Conservation (phyloP, 1,140 invertebrate genomes). For the Drosophila punjabiensis region DNA sequence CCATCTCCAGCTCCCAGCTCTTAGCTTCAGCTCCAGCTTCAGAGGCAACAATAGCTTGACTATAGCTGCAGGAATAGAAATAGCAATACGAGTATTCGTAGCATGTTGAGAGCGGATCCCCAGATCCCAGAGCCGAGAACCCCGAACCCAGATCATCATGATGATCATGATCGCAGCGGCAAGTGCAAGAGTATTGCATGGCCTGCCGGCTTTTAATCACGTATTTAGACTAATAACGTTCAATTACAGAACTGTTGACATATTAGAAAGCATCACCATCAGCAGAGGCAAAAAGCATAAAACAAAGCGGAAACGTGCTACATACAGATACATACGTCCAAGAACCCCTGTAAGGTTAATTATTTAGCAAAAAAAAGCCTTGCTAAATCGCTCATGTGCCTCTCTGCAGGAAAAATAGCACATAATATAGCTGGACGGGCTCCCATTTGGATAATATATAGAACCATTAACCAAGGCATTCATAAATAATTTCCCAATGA, state of each 20-base stretch:
- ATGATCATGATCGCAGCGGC: constrained; percentile 19
- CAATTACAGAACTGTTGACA: constrained; percentile 63
- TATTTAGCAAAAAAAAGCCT: constrained; percentile 7
- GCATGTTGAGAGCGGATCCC: constrained; percentile 29
- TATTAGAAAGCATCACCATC: constrained; percentile 56
- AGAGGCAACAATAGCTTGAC: constrained; percentile 23
- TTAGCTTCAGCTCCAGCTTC: neutral
- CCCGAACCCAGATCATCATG: constrained; percentile 3
- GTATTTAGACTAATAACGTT: constrained; percentile 70
- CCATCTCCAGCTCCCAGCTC: constrained; percentile 1
- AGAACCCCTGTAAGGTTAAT: constrained; percentile 24
- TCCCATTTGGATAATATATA: neutral
- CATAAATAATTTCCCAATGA: constrained; percentile 4
- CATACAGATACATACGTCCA: neutral
- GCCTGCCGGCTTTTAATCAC: constrained; percentile 60
- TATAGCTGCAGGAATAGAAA: constrained; percentile 8
- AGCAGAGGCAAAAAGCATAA: constrained; percentile 33
- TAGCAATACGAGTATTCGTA: constrained; percentile 20
- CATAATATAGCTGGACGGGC: constrained; percentile 7
- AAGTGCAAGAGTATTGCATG: constrained; percentile 48
- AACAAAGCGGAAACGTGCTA: constrained; percentile 49
- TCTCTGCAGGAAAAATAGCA: constrained; percentile 11
- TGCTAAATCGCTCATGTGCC: constrained; percentile 17
- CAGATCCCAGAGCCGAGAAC: constrained; percentile 1
- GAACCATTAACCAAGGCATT: neutral